Evolutionary conservation across 1,140 invertebrate genomes (phyloP).

Genomic region (Ceratosolen fusciceps): DNA sequence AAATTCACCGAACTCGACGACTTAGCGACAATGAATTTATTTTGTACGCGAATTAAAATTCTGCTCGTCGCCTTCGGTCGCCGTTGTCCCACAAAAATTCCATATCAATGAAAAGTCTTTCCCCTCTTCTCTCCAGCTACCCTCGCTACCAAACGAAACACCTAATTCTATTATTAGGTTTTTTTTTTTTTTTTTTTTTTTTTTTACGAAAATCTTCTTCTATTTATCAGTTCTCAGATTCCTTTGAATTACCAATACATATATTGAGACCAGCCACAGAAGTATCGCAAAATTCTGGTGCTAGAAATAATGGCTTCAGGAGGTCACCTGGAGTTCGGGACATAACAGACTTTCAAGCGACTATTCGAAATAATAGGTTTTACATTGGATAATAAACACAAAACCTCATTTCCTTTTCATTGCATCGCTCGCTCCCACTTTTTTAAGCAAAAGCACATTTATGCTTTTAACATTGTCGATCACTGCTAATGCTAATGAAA

Average conservation of each 20-base stretch:
- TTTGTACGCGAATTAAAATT: too few species aligned
- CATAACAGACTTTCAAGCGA: constrained; percentile 15
- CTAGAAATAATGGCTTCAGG: constrained; percentile 36
- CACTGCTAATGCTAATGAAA: constrained; percentile 13
- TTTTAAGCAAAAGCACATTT: too few species aligned
- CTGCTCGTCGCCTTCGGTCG: too few species aligned
- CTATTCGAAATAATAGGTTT: constrained; percentile 47
- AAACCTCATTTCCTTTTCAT: constrained; percentile 39
- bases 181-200: too few species aligned
- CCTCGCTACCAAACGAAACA: too few species aligned
- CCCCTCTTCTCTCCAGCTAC: too few species aligned
- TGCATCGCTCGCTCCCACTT: not conserved
- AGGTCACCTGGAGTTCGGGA: constrained; percentile 37
- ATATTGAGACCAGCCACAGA: constrained; percentile 31
- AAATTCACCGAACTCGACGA: too few species aligned
- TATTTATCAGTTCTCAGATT: constrained; percentile 39
- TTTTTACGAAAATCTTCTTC: not conserved
- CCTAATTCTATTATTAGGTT: too few species aligned
- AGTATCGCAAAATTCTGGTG: constrained; percentile 19
- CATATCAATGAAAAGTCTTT: too few species aligned
- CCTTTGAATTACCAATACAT: constrained; percentile 36
- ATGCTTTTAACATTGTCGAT: too few species aligned
- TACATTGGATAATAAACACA: constrained; percentile 39
- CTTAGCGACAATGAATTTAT: too few species aligned
- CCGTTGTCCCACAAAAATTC: too few species aligned